Base-by-base conservation (phyloP, 1,140 invertebrate species). In the Heliothis virescens region DNA sequence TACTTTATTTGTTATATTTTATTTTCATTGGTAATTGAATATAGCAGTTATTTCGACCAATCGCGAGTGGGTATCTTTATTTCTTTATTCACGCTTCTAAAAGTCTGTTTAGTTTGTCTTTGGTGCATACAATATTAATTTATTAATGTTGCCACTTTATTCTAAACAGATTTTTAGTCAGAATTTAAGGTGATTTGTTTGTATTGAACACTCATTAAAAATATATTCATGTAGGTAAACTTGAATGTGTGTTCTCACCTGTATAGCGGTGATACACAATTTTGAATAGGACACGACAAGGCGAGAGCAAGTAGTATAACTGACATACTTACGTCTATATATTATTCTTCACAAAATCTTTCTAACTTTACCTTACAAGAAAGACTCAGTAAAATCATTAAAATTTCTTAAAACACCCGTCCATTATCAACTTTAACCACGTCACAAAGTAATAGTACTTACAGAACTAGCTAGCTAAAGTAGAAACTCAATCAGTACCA, bases 401-500 rank as follows among this genome's bases (percentile, higher is more conserved):
- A 26, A 26, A 67, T 67, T 48, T 67, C 16, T 10, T 13, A 16
- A 13, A 21, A 21, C 13, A 12, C n/a, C 63, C 63, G 16, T 67
- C 41, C 63, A 60, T 48, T 67, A 18, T 67, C 63, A 67, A 18
- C 12, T 41, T 65, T 12, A 48, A n/a, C 10, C 16, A 67, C 16
- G 63, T 67, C 63, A 67, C 63, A 67, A 67, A 67, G 15, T 48
- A 63, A 67, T 67, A 48, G 63, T 67, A 67, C 63, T 67, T 67
- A 67, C 34, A 7, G 63, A 48, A 47, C 47, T 67, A 67, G 62
- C 11, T 74, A 72, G 26, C 16, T 21, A 60, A 48, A 60, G 41
- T 74, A 59, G 34, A 59, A 74, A 74, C 55, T 48, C 29, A 59
- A 74, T 60, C 72, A 50, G 34, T 74, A 74, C 72, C 55, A 60